A percentile compares a stretch with the other conserved stretches of the same genome.
phyloP scores from a whole-genome alignment of 1,140 invertebrate species.

The Ylistrum balloti region DNA sequence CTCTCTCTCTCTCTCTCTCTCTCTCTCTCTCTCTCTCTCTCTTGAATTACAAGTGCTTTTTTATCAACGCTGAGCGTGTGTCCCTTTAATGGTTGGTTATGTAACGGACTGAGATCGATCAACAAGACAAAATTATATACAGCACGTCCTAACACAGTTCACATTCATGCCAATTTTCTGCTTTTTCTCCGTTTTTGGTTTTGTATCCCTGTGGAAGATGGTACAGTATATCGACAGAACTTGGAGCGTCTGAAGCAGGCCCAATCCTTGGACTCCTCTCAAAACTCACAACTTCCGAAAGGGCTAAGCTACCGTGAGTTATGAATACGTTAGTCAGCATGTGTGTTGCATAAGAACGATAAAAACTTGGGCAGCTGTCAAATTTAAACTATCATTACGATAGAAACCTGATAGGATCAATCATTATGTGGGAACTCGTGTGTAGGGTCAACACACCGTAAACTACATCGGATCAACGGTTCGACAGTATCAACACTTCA shows the following conservation, averaged over 20 bases:
- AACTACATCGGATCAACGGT: too few species aligned
- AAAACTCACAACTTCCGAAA: constrained; percentile 26
- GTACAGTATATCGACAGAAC: neutral
- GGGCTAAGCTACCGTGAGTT: neutral
- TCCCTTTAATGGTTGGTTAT: constrained; percentile 10
- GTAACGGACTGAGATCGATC: neutral
- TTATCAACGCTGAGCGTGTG: neutral
- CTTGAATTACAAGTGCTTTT: too few species aligned
- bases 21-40: too few species aligned
- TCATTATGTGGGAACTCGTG: neutral
- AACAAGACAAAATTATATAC: neutral
- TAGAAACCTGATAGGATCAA: neutral
- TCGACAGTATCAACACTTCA: too few species aligned
- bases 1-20: too few species aligned
- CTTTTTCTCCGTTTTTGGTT: constrained; percentile 34
- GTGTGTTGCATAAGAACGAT: neutral
- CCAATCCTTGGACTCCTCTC: neutral
- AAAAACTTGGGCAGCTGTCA: neutral
- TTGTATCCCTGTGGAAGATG: neutral
- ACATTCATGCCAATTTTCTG: constrained; percentile 34
- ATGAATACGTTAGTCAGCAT: neutral
- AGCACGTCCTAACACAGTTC: neutral
- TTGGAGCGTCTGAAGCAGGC: neutral
- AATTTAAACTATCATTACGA: neutral
- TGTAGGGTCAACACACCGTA: neutral